A percentile compares a stretch with the other conserved stretches of the same genome.
These are phyloP conservation scores for Yponomeuta plumbellus DNA, from an alignment of 2,888 invertebrate species.

Conservation along the genomic window DNA sequence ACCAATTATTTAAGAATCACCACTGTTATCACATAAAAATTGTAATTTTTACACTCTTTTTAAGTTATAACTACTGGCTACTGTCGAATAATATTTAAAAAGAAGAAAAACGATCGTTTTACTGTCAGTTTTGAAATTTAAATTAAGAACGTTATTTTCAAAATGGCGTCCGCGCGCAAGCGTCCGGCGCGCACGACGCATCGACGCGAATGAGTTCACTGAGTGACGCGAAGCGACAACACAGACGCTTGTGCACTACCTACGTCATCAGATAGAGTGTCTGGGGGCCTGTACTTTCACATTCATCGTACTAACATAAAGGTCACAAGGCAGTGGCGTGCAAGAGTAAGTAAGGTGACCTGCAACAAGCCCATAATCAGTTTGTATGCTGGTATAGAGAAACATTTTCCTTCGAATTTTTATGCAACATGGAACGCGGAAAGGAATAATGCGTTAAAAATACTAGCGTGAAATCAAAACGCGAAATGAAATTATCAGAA, in stretches of 20 bases:
- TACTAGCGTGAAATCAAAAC: not conserved
- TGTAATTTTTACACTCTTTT: slow-evolving; percentile 23
- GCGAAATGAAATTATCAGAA: too few species aligned
- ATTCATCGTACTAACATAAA: not conserved
- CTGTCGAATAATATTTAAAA: slow-evolving; percentile 15
- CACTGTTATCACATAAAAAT: slow-evolving; percentile 29
- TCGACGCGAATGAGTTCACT: slow-evolving; percentile 56
- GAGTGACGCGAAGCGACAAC: slow-evolving; percentile 12
- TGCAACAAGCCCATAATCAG: slow-evolving; percentile 58
- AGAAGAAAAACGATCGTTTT: slow-evolving; percentile 18
- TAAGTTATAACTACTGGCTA: slow-evolving; percentile 28
- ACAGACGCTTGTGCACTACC: slow-evolving; percentile 35
- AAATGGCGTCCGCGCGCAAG: slow-evolving; percentile 38
- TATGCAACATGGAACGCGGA: not conserved
- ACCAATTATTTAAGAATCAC: slow-evolving; percentile 25
- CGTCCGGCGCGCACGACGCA: slow-evolving; percentile 44
- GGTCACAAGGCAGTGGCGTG: not conserved
- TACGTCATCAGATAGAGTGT: slow-evolving; percentile 29
- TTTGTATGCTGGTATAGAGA: slow-evolving; percentile 35
- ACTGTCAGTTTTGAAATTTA: slow-evolving; percentile 44
- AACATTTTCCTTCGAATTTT: not conserved
- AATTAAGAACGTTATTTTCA: slow-evolving; percentile 45
- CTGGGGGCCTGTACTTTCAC: slow-evolving; percentile 1
- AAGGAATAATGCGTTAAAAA: not conserved
- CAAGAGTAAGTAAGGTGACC: slow-evolving; percentile 33